A percentile compares a stretch with the other conserved stretches of the same genome.
Evolutionary conservation across 2,888 invertebrate species (phyloP).

Genomic region (Halocaridina rubra): DNA sequence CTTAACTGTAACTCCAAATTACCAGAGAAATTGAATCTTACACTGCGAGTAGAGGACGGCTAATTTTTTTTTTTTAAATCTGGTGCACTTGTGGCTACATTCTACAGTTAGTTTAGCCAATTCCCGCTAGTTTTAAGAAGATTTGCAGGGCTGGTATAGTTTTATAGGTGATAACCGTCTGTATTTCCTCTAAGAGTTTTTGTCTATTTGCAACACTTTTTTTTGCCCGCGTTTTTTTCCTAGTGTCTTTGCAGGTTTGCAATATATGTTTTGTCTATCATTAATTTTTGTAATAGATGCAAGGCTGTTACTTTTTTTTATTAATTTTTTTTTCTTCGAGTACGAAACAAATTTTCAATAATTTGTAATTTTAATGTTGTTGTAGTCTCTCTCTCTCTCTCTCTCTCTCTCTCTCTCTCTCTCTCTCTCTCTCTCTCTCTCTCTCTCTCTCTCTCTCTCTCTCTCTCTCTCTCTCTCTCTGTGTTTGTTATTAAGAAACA

Average conservation of each 20-base stretch:
- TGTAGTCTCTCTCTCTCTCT: neutral
- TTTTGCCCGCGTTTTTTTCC: neutral
- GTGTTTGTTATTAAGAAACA: neutral
- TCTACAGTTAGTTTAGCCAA: too few species aligned
- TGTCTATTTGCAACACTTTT: neutral
- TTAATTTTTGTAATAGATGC: neutral
- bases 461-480: neutral
- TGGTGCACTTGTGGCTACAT: too few species aligned
- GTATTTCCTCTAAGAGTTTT: too few species aligned
- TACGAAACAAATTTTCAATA: too few species aligned
- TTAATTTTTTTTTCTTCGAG: neutral
- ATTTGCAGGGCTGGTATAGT: too few species aligned
- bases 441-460: slow-evolving; percentile 7
- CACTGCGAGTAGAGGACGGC: too few species aligned
- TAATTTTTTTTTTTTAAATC: too few species aligned
- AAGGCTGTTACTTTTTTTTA: neutral
- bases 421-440: slow-evolving; percentile 1
- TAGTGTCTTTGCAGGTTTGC: neutral
- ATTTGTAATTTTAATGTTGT: too few species aligned
- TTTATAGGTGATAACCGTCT: too few species aligned
- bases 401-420: neutral
- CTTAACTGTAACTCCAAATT: too few species aligned
- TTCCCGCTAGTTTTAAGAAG: too few species aligned
- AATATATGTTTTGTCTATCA: neutral
- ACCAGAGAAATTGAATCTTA: too few species aligned